phyloP scores from a whole-genome alignment of 2,797 vertebrate genomes.

The Botia kubotai region DNA sequence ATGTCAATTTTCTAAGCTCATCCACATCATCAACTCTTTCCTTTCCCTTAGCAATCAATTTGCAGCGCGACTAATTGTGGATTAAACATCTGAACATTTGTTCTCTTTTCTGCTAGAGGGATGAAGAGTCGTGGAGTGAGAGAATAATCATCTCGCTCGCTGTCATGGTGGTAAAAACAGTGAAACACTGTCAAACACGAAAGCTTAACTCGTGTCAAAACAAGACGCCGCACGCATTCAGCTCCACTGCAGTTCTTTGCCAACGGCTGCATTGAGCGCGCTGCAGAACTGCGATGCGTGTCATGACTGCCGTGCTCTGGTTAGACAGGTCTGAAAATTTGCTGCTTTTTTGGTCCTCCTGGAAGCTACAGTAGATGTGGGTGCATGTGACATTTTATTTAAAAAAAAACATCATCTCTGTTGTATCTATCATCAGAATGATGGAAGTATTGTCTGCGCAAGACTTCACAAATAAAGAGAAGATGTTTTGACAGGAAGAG shows the following conservation, averaged over 20 bases:
- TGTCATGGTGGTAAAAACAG: constrained; percentile 39
- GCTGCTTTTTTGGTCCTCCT: constrained; percentile 13
- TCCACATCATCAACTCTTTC: constrained; percentile 31
- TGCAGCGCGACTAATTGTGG: constrained; percentile 68
- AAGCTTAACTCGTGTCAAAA: constrained; percentile 29
- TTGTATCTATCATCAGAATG: background rate
- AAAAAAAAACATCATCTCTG: background rate
- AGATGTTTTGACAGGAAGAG: background rate
- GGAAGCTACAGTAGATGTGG: background rate
- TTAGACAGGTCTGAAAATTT: constrained; percentile 1
- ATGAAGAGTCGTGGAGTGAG: constrained; percentile 52
- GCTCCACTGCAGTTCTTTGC: constrained; percentile 1
- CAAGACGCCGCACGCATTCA: constrained; percentile 9
- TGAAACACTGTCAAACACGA: constrained; percentile 35
- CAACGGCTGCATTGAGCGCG: background rate
- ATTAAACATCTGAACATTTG: constrained; percentile 67
- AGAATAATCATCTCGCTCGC: constrained; percentile 33
- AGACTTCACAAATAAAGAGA: background rate
- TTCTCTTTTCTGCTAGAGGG: constrained; percentile 58
- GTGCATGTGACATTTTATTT: background rate
- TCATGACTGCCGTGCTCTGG: constrained; percentile 5
- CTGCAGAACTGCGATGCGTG: constrained; percentile 9
- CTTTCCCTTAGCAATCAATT: constrained; percentile 68
- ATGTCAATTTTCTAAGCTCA: constrained; percentile 65
- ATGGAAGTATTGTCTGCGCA: background rate